Evolutionary conservation across 2,797 vertebrate genomes (phyloP).

Genomic region (Odontamblyopus lacepedii): DNA sequence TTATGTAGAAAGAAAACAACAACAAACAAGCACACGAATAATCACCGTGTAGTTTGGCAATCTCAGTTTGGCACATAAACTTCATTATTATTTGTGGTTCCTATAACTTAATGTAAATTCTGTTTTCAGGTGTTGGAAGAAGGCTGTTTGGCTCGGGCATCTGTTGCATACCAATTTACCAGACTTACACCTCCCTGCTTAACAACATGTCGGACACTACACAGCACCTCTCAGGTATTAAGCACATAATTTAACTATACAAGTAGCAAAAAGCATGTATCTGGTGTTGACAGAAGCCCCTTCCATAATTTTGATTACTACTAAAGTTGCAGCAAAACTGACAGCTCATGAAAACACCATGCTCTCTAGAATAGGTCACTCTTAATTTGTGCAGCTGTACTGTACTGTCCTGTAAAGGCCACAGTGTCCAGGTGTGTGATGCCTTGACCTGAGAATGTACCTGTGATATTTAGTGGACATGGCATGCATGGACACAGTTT

Average conservation of each 20-base stretch:
- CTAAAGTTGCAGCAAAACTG: constrained; percentile 31
- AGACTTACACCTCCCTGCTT: constrained; percentile 21
- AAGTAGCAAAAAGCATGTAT: neutral
- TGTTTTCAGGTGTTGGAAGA: constrained; percentile 47
- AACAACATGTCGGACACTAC: constrained; percentile 71
- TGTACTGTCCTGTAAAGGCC: constrained; percentile 32
- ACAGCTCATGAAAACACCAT: constrained; percentile 16
- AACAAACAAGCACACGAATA: neutral
- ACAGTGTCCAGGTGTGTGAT: constrained; percentile 36
- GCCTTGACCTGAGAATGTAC: neutral
- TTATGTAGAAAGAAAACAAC: neutral
- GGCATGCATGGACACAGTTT: neutral
- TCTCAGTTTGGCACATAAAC: neutral
- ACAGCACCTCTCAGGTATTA: constrained; percentile 79
- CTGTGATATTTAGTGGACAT: constrained; percentile 3
- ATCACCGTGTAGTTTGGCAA: neutral
- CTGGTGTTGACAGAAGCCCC: neutral
- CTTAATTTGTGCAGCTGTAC: constrained; percentile 39
- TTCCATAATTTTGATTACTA: neutral
- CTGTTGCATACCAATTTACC: constrained; percentile 39
- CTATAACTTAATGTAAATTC: neutral
- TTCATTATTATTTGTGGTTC: neutral
- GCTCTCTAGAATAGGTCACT: constrained; percentile 37
- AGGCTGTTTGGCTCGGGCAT: constrained; percentile 41
- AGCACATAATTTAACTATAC: neutral